A percentile compares a stretch with the other conserved stretches of the same genome.
phyloP scores from a whole-genome alignment of 2,113 vertebrate genomes.

The Megaceryle torquata region DNA sequence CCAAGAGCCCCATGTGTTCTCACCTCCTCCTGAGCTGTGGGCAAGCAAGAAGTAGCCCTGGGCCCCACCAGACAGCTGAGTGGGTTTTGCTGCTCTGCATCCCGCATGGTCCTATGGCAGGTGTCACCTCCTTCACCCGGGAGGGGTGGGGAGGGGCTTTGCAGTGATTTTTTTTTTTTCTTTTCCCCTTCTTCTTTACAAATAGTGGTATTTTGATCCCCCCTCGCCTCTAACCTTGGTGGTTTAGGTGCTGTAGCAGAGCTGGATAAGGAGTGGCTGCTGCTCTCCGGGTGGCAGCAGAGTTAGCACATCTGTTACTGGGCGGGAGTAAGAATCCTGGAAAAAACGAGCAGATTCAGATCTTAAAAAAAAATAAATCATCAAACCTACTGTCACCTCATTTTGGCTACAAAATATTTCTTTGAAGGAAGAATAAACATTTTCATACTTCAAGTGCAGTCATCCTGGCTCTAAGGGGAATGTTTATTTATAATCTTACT shows the following conservation, averaged over 20 bases:
- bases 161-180: not conserved
- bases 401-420: not conserved
- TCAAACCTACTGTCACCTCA: not conserved
- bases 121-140: not conserved
- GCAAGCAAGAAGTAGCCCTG: fast-evolving
- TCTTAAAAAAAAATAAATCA: not conserved
- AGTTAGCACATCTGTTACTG: not conserved
- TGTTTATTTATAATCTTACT: not conserved
- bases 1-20: not conserved
- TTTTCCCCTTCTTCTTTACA: not conserved
- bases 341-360: not conserved
- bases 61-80: fast-evolving
- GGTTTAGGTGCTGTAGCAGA: not conserved
- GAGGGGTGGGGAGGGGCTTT: fast-evolving
- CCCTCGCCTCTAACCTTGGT: fast-evolving
- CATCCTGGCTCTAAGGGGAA: not conserved
- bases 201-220: not conserved
- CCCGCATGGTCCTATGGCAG: fast-evolving
- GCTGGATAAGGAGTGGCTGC: not conserved
- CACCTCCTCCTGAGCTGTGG: fast-evolving
- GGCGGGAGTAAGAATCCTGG: not conserved
- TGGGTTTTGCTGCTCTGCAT: fast-evolving
- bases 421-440: not conserved
- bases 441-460: not conserved
- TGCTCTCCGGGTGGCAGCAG: not conserved